A percentile compares a stretch with the other conserved stretches of the same genome.
phyloP scores from a whole-genome alignment of 2,888 invertebrate genomes.

The Falcaria lacertinaria region DNA sequence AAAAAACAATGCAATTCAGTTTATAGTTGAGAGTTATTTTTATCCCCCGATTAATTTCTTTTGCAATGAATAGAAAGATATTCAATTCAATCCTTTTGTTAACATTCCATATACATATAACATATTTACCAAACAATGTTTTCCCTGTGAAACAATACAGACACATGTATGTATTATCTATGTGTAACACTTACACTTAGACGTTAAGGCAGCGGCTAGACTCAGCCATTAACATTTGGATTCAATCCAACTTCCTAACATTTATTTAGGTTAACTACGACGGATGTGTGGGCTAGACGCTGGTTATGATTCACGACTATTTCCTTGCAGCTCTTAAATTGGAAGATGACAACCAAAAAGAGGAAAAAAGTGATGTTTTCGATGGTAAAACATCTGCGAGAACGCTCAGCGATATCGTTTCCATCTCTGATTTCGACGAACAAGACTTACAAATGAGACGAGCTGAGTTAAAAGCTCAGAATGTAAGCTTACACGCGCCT shows the following conservation, averaged over 20 bases:
- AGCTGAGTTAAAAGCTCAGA: slow-evolving; percentile 61
- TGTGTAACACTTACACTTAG: slow-evolving; percentile 13
- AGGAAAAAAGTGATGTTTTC: slow-evolving; percentile 60
- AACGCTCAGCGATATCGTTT: slow-evolving; percentile 85
- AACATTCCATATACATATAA: neutral
- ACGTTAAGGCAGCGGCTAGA: slow-evolving; percentile 27
- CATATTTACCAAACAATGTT: slow-evolving; percentile 1
- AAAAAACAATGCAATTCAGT: too few relatives aligned
- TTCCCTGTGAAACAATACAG: neutral
- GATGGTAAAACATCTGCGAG: slow-evolving; percentile 83
- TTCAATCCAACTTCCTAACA: slow-evolving; percentile 38
- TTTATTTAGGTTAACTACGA: slow-evolving; percentile 32
- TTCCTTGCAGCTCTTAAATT: slow-evolving; percentile 75
- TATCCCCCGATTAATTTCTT: too few relatives aligned
- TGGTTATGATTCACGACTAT: slow-evolving; percentile 4
- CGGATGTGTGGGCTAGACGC: slow-evolving; percentile 8
- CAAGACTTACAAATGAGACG: slow-evolving; percentile 79
- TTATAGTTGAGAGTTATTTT: too few relatives aligned
- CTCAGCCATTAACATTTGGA: slow-evolving; percentile 39
- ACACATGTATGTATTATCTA: neutral
- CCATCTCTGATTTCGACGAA: slow-evolving; percentile 86
- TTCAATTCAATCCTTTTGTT: neutral
- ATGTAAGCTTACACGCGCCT: slow-evolving; percentile 40
- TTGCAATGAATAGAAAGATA: neutral
- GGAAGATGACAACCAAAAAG: slow-evolving; percentile 75